Evolutionary conservation across 2,797 vertebrate species (phyloP), one percentile per base, ranked within the genome.

Genomic region (Rhinoraja longicauda): DNA sequence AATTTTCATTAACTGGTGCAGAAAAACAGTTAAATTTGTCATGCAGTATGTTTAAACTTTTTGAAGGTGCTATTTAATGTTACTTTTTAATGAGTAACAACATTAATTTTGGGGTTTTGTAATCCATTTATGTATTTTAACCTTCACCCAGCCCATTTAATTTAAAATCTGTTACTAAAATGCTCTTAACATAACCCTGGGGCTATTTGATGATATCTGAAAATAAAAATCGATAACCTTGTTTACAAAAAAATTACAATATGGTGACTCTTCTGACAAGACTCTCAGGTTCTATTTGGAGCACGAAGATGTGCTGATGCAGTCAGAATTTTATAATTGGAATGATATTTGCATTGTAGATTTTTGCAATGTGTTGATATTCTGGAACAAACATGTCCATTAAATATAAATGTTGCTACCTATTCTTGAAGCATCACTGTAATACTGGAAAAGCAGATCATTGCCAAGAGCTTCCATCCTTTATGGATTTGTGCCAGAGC

Each of bases 381-480:
- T 90, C 88, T 90, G 62, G 32, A 70, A 67, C 84, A 88, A 70
- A 67, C 84, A 88, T 90, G 59, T 91, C 64, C 2, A 13, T 72
- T 26, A 39, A 70, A 26, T 88, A 21, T 24, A 12, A 45, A 70
- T 70, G 67, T 24, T 45, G 70, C 70, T 70, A 91, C 3, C 9
- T 67, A 29, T 72, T 39, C 3, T 39, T 17, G 12, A 62, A 57
- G 53, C 29, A n/a, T 62, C 29, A 32, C 82, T 62, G 36, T 32
- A 10, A 9, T 2, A 72, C 67, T 45, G 32, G 88, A 72, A 45
- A 90, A 72, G 24, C 10, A 36, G 21, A 72, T 19, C 10, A 21
- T 3, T 36, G 36, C 67, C 24, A 10, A 67, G 36, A 39, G 26
- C 32, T 72, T 90, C 67, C 36, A 90, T 45, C 3, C 88, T 45